phyloP scores from a whole-genome alignment of 1,140 invertebrate species.

The Hyles euphorbiae region DNA sequence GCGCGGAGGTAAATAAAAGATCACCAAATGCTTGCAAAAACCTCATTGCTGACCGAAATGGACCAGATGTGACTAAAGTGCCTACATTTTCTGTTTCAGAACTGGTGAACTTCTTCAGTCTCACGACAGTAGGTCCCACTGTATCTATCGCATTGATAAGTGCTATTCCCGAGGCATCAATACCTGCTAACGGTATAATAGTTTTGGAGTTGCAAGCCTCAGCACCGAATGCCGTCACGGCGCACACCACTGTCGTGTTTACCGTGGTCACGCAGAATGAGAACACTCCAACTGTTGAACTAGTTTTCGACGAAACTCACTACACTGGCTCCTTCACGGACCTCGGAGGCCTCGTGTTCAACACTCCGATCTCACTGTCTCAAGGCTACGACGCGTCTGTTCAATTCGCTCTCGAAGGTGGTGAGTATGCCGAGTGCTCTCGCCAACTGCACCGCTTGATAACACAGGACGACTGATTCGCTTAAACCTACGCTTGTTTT shows the following conservation, averaged over 20 bases:
- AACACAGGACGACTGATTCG: no score
- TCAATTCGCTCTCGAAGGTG: conserved; percentile 8
- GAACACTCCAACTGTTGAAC: background rate
- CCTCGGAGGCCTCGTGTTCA: conserved; percentile 10
- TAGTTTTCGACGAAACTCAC: conserved; percentile 20
- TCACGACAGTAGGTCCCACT: conserved; percentile 5
- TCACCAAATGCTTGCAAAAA: no score
- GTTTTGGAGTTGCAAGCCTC: conserved; percentile 31
- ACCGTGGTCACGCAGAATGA: conserved; percentile 11
- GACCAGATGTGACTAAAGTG: no score
- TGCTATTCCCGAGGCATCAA: conserved; percentile 19
- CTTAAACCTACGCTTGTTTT: no score
- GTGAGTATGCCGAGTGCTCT: background rate
- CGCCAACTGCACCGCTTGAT: no score
- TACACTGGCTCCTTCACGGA: conserved; percentile 28
- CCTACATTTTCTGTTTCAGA: conserved; percentile 17
- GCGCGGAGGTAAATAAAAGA: conserved; percentile 22
- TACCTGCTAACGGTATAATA: conserved; percentile 28
- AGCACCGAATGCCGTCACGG: conserved; percentile 17
- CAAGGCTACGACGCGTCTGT: conserved; percentile 14
- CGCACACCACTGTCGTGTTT: conserved; percentile 25
- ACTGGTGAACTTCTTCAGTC: conserved; percentile 15
- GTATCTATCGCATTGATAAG: conserved; percentile 13
- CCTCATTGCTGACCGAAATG: no score
- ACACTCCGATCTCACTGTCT: conserved; percentile 9